Conservation (phyloP, 2,113 vertebrate species). For the Pedionomus torquatus region DNA sequence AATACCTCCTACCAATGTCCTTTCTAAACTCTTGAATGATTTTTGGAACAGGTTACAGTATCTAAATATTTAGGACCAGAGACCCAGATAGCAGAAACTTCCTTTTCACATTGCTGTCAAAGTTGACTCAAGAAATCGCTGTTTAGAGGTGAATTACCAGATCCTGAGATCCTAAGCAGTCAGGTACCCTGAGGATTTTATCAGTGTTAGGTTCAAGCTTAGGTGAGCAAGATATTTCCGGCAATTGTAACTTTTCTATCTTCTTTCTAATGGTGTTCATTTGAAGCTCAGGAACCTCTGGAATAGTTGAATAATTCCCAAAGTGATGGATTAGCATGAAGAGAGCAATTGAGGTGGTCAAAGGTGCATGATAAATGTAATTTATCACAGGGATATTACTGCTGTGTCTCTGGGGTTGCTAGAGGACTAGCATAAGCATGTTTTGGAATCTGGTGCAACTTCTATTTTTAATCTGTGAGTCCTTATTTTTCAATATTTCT, state of each 20-base stretch:
- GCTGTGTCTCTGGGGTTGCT: not conserved
- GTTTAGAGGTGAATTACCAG: accelerated
- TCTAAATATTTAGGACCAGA: not conserved
- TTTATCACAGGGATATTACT: not conserved
- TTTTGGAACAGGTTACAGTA: not conserved
- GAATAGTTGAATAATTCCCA: not conserved
- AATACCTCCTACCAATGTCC: not conserved
- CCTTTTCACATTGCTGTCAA: not conserved
- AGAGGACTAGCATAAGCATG: not conserved
- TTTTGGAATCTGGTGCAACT: not conserved
- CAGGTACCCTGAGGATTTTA: not conserved
- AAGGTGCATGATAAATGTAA: not conserved
- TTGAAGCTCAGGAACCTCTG: not conserved
- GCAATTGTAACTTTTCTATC: not conserved
- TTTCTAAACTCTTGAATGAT: not conserved
- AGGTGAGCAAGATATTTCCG: not conserved
- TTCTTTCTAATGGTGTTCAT: not conserved
- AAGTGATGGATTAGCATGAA: not conserved
- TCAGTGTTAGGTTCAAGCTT: not conserved
- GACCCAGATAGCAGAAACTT: not conserved
- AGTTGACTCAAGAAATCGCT: not conserved
- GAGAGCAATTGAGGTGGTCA: not conserved
- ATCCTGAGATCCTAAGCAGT: not conserved
- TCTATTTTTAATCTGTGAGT: not conserved
- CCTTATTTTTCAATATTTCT: not conserved